These are phyloP conservation scores for Palaemon carinicauda DNA, from an alignment of 1,140 invertebrate genomes.

Conservation along the genomic window DNA sequence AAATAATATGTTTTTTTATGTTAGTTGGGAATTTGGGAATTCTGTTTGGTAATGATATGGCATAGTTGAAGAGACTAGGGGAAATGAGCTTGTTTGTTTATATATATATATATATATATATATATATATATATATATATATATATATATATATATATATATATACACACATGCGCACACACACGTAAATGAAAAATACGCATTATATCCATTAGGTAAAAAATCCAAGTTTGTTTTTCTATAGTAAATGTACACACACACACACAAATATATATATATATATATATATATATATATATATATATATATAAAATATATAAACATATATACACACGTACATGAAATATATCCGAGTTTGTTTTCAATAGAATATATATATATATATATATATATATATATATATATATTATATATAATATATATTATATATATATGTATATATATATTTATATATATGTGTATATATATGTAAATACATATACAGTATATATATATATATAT, in stretches of 20 bases:
- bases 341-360: too few species aligned
- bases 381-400: background rate
- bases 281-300: background rate
- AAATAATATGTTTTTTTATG: too few species aligned
- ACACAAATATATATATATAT: background rate
- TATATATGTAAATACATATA: background rate
- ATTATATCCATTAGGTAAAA: too few species aligned
- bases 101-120: background rate
- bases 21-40: background rate
- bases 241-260: too few species aligned
- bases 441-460: conserved; percentile 4
- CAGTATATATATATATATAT: background rate
- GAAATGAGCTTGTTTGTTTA: background rate
- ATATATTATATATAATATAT: background rate
- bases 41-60: too few species aligned
- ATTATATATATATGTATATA: too few species aligned
- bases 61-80: too few species aligned
- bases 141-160: background rate
- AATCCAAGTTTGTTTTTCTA: too few species aligned
- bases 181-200: too few species aligned
- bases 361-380: background rate
- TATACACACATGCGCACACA: too few species aligned
- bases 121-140: background rate
- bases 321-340: background rate
- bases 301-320: background rate